A percentile compares a stretch with the other conserved stretches of the same genome.
Conservation (phyloP, 1,140 invertebrate species). For the Platorchestia sp. region DNA sequence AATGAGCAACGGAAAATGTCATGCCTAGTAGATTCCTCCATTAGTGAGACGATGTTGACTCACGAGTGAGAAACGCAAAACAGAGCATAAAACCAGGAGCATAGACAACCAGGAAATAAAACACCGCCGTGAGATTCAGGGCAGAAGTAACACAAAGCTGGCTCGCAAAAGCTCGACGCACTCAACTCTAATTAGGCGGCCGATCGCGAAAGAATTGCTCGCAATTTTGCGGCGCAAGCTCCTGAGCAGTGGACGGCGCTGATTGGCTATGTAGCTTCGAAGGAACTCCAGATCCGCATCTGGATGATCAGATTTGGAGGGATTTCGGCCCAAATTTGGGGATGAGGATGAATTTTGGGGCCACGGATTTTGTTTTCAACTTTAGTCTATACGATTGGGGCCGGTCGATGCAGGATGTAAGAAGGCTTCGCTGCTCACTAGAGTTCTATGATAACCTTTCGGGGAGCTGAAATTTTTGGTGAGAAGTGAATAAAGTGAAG, state of each 20-base stretch:
- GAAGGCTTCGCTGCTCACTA: not conserved
- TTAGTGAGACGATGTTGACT: not conserved
- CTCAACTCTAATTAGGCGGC: not conserved
- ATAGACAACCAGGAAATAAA: not conserved
- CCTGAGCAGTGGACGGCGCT: not conserved
- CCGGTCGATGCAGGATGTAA: not conserved
- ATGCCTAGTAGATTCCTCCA: not conserved
- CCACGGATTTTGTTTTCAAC: not conserved
- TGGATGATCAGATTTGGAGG: not conserved
- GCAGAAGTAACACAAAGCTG: not conserved
- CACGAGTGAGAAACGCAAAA: not conserved
- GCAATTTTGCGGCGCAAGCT: not conserved
- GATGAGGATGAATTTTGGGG: not conserved
- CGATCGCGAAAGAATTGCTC: not conserved
- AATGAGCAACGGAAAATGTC: no score
- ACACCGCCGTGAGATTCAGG: not conserved
- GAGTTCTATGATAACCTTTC: not conserved
- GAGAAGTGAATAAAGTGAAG: not conserved
- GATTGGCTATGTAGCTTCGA: not conserved
- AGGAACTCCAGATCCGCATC: constrained; percentile 9
- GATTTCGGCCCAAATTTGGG: not conserved
- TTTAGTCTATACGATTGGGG: not conserved
- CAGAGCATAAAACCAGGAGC: not conserved
- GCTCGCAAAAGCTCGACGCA: not conserved
- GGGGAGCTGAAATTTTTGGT: not conserved